Evolutionary conservation across 2,113 vertebrate genomes (phyloP).

Genomic region (Lepus timidus): DNA sequence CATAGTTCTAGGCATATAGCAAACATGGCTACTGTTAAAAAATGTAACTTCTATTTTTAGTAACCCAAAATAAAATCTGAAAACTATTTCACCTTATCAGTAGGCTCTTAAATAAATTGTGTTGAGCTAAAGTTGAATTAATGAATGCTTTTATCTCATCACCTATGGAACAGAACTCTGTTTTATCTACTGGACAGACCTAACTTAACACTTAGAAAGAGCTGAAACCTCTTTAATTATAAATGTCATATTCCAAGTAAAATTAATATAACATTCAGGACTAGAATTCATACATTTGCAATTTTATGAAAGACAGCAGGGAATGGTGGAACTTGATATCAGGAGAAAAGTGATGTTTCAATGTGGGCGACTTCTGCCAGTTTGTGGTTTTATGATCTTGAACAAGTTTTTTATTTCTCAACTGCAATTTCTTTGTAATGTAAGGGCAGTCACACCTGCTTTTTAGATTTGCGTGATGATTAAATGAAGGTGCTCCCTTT

Average conservation of each 20-base stretch:
- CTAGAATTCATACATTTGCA: slow-evolving; percentile 31
- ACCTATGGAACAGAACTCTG: background rate
- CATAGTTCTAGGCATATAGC: background rate
- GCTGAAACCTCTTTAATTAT: slow-evolving; percentile 52
- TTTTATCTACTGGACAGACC: background rate
- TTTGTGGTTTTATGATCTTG: background rate
- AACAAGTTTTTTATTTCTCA: slow-evolving; percentile 27
- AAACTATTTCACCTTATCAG: background rate
- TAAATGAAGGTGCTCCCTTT: background rate
- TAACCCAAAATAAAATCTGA: slow-evolving; percentile 25
- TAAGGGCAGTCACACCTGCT: background rate
- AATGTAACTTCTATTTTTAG: background rate
- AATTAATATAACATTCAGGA: slow-evolving; percentile 30
- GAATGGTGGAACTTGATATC: slow-evolving; percentile 14
- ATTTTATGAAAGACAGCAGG: slow-evolving; percentile 29
- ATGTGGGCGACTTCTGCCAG: background rate
- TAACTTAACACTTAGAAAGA: background rate
- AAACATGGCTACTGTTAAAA: background rate
- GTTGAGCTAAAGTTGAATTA: background rate
- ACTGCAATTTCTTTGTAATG: background rate
- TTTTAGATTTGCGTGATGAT: background rate
- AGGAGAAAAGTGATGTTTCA: slow-evolving; percentile 24
- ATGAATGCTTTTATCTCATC: background rate
- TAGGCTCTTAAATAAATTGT: background rate
- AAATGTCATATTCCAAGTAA: slow-evolving; percentile 29